Conservation (phyloP, 1,140 invertebrate species). For the Scaptodrosophila lebanonensis region DNA sequence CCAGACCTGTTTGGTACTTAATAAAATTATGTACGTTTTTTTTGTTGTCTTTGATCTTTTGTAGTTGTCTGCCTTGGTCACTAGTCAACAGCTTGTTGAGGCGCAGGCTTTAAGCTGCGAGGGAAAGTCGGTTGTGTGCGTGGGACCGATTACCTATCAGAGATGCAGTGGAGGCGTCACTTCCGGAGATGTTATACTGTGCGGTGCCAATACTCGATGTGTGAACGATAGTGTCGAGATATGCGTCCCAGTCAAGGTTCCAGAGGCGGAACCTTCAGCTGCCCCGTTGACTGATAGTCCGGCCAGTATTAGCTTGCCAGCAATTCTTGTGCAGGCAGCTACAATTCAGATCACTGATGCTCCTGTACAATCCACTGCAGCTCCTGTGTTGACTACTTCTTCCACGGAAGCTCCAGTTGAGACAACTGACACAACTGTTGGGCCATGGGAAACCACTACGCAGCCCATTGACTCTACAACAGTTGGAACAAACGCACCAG, state of each 20-base stretch:
- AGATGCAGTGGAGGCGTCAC: slow-evolving; percentile 37
- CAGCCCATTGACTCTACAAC: slow-evolving; percentile 5
- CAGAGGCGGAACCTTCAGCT: slow-evolving; percentile 29
- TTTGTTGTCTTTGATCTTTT: slow-evolving; percentile 1
- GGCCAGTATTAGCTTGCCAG: slow-evolving; percentile 20
- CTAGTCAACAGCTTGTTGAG: slow-evolving; percentile 24
- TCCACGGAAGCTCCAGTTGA: slow-evolving; percentile 3
- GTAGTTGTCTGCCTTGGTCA: slow-evolving; percentile 44
- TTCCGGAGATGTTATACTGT: slow-evolving; percentile 30
- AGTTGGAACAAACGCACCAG: neutral
- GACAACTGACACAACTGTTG: slow-evolving; percentile 2
- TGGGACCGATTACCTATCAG: slow-evolving; percentile 54
- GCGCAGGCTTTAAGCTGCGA: slow-evolving; percentile 51
- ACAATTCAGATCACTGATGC: slow-evolving; percentile 18
- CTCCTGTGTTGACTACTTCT: slow-evolving; percentile 5
- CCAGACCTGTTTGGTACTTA: slow-evolving; percentile 22
- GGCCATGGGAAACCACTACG: slow-evolving; percentile 11
- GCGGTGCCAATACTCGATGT: slow-evolving; percentile 49
- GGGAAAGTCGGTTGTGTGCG: slow-evolving; percentile 54
- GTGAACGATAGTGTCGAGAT: slow-evolving; percentile 65
- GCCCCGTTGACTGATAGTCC: slow-evolving; percentile 48
- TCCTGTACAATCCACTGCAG: slow-evolving; percentile 12
- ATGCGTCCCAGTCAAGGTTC: slow-evolving; percentile 49
- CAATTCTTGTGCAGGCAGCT: slow-evolving; percentile 36
- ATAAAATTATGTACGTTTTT: neutral